phyloP scores from a whole-genome alignment of 2,113 vertebrate species.

The Podarcis raffonei region DNA sequence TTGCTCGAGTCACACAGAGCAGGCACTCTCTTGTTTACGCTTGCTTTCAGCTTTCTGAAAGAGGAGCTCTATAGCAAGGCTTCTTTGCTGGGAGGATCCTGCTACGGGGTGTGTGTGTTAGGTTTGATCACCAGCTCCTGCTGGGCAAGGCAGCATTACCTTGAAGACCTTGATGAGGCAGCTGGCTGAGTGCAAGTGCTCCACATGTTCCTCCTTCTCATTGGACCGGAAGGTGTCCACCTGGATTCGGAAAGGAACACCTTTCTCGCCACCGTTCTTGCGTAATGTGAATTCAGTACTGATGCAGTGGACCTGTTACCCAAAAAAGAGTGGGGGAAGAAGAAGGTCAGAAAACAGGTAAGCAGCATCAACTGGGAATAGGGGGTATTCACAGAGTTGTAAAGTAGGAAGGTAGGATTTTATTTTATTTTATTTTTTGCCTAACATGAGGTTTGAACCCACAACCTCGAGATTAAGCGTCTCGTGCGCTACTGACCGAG shows the following conservation, averaged over 20 bases:
- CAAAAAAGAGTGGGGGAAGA: neutral
- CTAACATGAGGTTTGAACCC: too few relatives aligned
- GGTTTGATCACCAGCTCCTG: neutral
- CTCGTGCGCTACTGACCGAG: too few relatives aligned
- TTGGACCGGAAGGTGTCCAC: conserved; percentile 64
- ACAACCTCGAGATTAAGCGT: too few relatives aligned
- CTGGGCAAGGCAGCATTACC: conserved; percentile 11
- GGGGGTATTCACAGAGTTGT: neutral
- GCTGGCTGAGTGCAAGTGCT: conserved; percentile 55
- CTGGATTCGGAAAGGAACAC: conserved; percentile 63
- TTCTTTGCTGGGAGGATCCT: neutral
- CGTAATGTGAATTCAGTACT: conserved; percentile 67
- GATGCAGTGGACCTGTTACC: conserved; percentile 66
- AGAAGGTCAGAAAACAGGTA: neutral
- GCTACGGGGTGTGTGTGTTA: neutral
- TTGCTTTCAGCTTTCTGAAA: neutral
- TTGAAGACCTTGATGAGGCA: conserved; percentile 70
- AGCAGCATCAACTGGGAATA: too few relatives aligned
- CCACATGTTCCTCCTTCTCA: conserved; percentile 39
- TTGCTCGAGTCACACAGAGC: neutral
- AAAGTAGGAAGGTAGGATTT: too few relatives aligned
- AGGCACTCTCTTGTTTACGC: neutral
- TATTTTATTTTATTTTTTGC: too few relatives aligned
- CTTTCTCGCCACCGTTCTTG: conserved; percentile 72
- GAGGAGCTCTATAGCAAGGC: neutral